Base-by-base conservation (phyloP, 2,888 invertebrate species). In the Atrina japonica region DNA sequence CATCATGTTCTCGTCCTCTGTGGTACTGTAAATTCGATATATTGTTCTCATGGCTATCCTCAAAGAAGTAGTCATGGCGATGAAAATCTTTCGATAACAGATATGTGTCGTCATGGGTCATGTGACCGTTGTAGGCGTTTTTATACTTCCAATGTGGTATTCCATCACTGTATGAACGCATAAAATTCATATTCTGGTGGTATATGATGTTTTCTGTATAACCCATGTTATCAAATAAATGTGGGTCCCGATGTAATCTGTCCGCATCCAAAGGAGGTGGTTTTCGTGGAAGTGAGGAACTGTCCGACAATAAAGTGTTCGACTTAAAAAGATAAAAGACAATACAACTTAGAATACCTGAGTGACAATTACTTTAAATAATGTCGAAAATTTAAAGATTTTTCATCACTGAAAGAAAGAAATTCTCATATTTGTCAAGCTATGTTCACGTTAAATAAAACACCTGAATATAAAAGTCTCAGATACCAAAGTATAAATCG, bases 151-250 rank as follows among this genome's bases (percentile, higher is more conserved):
- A 68, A 9, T 52, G 23, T 18, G 59, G 61, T 5, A 61, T 45
- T 9, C 68, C 68, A n/a, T 67, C 67, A 27, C 61, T 68, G 40
- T 53, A 56, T 1, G 68, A 68, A 1, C 59, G 35, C 23, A 25
- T 53, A n/a, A 60, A 53, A 16, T 47, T 43, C 16, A 43, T 43
- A 14, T 59, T 41, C 25, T 43, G 41, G 18, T 66, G 58, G 49
- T 25, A 35, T 5, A 7, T 5, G 11, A 5, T 35, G 35, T 35
- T 5, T 11, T 11, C 5, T 6, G 52, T 9, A 11, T 23, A 23
- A 23, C 52, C 52, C 18, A 23, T 14, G 1, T 52, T 52, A 11
- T 52, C 27, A 52, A 23, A 25, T 9, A 23, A 11, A 23, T 14
- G 21, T 23, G 21, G 25, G 16, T 52, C 52, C 25, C 52, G n/a